Percentiles rank a stretch among this genome's conserved stretches.
Conservation (phyloP, 2,113 vertebrate species). For the Gobius niger region DNA sequence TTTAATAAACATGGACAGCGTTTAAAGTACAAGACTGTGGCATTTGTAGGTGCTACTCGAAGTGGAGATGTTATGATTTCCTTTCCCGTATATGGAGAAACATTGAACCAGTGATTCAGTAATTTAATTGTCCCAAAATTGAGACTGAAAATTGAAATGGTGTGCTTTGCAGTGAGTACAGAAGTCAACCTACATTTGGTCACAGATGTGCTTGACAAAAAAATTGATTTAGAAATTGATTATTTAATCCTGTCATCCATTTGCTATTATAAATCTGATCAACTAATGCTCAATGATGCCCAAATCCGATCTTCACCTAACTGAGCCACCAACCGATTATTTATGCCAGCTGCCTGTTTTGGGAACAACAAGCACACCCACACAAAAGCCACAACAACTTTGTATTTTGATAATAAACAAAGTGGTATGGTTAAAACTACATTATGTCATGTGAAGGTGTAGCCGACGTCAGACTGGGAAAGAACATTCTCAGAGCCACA, state of each 20-base stretch:
- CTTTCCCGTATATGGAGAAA: too few species aligned
- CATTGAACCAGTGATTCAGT: too few species aligned
- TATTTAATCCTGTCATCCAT: conserved; percentile 39
- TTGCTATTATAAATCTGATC: conserved; percentile 44
- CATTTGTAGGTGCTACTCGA: too few species aligned
- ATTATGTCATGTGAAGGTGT: not conserved
- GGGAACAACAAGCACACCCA: not conserved
- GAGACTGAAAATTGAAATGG: too few species aligned
- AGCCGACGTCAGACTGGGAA: not conserved
- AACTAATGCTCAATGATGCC: conserved; percentile 34
- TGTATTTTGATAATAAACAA: not conserved
- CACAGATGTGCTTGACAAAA: not conserved
- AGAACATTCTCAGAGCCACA: not conserved
- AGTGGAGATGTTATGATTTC: too few species aligned
- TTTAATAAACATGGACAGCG: too few species aligned
- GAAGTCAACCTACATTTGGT: not conserved
- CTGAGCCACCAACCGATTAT: conserved; percentile 14
- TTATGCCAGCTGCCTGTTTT: conserved; percentile 35
- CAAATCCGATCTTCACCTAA: conserved; percentile 30
- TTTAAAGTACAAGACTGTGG: too few species aligned
- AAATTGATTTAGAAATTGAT: conserved; percentile 17
- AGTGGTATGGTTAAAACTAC: not conserved
- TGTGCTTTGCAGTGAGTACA: too few species aligned
- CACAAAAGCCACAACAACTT: not conserved
- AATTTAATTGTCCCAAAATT: too few species aligned